phyloP scores from a whole-genome alignment of 2,888 invertebrate genomes.

The Noctua janthina region DNA sequence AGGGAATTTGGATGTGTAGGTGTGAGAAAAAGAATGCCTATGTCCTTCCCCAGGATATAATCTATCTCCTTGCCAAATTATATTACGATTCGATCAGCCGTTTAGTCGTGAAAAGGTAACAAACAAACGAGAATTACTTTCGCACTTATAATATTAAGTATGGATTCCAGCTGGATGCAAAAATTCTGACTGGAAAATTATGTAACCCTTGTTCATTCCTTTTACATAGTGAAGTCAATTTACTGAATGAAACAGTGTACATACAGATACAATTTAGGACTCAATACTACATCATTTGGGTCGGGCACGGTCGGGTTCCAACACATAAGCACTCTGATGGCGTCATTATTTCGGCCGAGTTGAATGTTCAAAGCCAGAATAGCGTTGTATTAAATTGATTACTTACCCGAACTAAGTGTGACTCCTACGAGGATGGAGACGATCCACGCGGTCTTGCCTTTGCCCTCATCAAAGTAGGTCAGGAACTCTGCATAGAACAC shows the following conservation, averaged over 20 bases:
- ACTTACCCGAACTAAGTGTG: constrained; percentile 98
- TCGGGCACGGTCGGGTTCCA: constrained; percentile 26
- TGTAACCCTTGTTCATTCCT: neutral
- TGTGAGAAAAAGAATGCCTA: no score
- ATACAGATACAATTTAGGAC: constrained; percentile 6
- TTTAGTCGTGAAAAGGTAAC: no score
- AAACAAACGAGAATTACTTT: no score
- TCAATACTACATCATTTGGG: constrained; percentile 20
- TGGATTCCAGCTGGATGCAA: constrained; percentile 6
- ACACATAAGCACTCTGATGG: constrained; percentile 21
- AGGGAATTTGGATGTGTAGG: no score
- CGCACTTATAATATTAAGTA: no score
- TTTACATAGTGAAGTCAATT: constrained; percentile 12
- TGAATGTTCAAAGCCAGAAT: constrained; percentile 37
- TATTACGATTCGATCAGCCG: no score
- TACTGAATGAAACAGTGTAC: constrained; percentile 10
- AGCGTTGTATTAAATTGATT: constrained; percentile 71
- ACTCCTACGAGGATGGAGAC: constrained; percentile 98
- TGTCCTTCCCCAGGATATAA: no score
- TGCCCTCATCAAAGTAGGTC: constrained; percentile 95
- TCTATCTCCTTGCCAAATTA: no score
- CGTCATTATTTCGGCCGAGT: constrained; percentile 27
- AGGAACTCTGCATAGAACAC: constrained; percentile 97
- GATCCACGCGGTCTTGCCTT: constrained; percentile 97
- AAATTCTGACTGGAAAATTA: neutral